Base-by-base conservation (phyloP, 2,888 invertebrate species). In the Graphium colonna region DNA sequence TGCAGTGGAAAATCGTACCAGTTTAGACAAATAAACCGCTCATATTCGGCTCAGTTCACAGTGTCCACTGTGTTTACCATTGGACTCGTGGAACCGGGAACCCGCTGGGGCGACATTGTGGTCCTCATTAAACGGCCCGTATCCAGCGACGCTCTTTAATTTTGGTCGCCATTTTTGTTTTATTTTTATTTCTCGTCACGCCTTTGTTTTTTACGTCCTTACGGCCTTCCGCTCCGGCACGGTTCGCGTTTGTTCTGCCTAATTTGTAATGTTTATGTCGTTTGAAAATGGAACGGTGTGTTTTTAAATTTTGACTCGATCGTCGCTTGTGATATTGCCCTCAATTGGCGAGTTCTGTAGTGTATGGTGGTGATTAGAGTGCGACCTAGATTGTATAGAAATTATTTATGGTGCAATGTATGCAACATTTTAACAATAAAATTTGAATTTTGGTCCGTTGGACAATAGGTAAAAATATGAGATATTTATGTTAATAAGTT, bases 21-120 rank as follows among this genome's bases (percentile, higher is more conserved):
- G 21, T 28, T 44, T 13, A 8, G 13, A 7, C 26, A 17, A 42
- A 26, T 43, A n/a, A 36, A 13, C 5, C 0, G 12, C 28, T 33
- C 36, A n/a, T n/a, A n/a, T n/a, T 36, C 9, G 16, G 36, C 38
- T 38, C 31, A 28, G 39, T 53, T 39, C 18, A 26, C 36, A n/a
- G 38, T 13, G 44, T 42, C 44, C 12, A 21, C 44, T 31, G 39
- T 45, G 44, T 53, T 49, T 49, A 52, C 51, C 45, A 42, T 43
- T 64, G 68, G 46, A 73, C 69, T 67, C 71, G 65, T 60, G 63
- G 68, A 62, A 64, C 65, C 63, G 65, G 73, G 79, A 72, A 79
- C 77, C 75, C 78, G 71, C 78, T 74, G 80, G 58, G 77, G 73
- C 55, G 56, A 58, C 60, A 58, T 59, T 63, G 67, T 54, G 64